Evolutionary conservation across 2,797 vertebrate species (phyloP), one percentile per base, ranked within the genome.

Genomic region (Echiichthys vipera): DNA sequence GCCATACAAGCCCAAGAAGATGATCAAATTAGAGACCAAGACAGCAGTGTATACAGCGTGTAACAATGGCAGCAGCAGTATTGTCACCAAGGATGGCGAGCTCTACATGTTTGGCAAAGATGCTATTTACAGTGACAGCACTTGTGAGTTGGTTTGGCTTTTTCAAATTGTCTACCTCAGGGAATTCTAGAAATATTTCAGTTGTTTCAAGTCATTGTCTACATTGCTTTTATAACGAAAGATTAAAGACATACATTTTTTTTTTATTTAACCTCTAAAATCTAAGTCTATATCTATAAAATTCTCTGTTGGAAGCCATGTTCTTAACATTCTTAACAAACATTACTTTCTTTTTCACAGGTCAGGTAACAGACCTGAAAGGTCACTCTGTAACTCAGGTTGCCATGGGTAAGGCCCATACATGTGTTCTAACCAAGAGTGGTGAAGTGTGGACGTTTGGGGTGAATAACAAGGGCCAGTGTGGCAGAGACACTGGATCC

Each of bases 91-190:
- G 92, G 98, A 99, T 47, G 98, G 98, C 77, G 98, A 99, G 84
- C 96, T 99, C 24, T 99, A 98, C 92, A 98, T 99, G 98, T 99
- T 99, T 91, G 98, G 98, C 76, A 99, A 99, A 94, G 98, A 99
- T 91, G 98, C 98, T 42, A 97, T 99, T 93, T 99, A 99, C 91
- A 99, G 97, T 77, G 98, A 99, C 89, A 96, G 95, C 90, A 96
- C 97, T 91, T 97, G 98, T 99, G 94, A 97, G 97, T 96, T 49
- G 43, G 63, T 50, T 43, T 10, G 27, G 59, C 18, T 29, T 9
- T 43, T 65, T 80, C 14, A 25, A 15, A 39, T 43, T 51, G 4
- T 43, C 29, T 25, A 32, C 29, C 30, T 42, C 12, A n/a, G 4
- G 8, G 10, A 58, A 15, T 58, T 56, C 49, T 37, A 8, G 20